Conservation (phyloP, 2,888 invertebrate species). For the Synergus gifuensis region DNA sequence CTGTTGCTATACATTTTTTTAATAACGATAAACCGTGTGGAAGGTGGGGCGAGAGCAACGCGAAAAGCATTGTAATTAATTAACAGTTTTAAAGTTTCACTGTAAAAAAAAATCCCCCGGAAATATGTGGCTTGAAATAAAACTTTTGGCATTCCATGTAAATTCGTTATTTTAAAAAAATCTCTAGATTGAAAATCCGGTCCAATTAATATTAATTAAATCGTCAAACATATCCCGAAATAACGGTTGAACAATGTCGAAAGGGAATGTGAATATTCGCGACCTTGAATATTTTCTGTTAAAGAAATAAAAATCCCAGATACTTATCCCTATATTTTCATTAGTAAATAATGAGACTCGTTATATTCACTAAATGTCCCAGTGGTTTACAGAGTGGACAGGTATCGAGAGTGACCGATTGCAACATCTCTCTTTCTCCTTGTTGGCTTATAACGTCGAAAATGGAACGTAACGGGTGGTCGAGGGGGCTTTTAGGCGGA, state of each 20-base stretch:
- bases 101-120: background rate
- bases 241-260: no score
- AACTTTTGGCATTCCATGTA: background rate
- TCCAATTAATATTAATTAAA: no score
- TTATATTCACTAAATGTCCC: conserved; percentile 1
- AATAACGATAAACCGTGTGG: conserved; percentile 4
- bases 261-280: no score
- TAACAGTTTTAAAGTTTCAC: conserved; percentile 10
- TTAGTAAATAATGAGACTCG: conserved; percentile 6
- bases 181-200: no score
- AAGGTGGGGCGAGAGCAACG: background rate
- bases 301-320: background rate
- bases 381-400: background rate
- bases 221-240: no score
- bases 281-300: background rate
- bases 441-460: conserved; percentile 30
- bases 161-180: background rate
- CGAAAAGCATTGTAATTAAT: conserved; percentile 23
- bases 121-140: conserved; percentile 6
- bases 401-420: conserved; percentile 19
- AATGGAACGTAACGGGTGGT: conserved; percentile 46
- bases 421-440: background rate
- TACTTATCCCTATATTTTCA: background rate
- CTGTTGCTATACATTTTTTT: background rate
- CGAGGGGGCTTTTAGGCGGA: conserved; percentile 54